Evolutionary conservation across 2,797 vertebrate genomes (phyloP), one percentile per base, ranked within the genome.

Genomic region (Anniella stebbinsi): DNA sequence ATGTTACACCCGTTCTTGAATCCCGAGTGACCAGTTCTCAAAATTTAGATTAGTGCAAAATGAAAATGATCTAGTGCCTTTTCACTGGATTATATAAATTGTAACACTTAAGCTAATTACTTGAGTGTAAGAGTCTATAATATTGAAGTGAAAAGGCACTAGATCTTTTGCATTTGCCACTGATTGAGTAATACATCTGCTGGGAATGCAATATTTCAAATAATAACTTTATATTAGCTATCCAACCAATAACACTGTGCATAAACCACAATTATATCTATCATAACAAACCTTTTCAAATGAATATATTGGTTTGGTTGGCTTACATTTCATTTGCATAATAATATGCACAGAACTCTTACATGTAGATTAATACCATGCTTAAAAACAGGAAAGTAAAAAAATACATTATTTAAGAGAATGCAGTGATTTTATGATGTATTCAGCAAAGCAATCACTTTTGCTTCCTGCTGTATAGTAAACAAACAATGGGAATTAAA

Each of bases 401-500:
- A 17, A 11, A 51, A 63, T 81, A 72, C 33, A 45, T 48, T 73
- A 30, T 73, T 90, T 63, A 73, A 25, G 33, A 85, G 8, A 45
- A 45, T 45, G 51, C 8, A 63, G 38, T 36, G 38, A 80, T 4
- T 41, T 63, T n/a, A 80, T 69, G 33, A 72, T 69, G 12, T 33
- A 25, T 7, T 80, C 69, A 83, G n/a, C 48, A 76, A 36, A 48
- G 67, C 25, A 67, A 82, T 73, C 69, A 38, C 25, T 33, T n/a
- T n/a, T 51, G 5, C 69, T 23, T 67, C 41, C 69, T 36, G 17
- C 36, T 41, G 7, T 36, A 45, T 10, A 36, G 28, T 69, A 86
- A 86, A 51, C 45, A 86, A 60, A n/a, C 38, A 87, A 80, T 66
- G 57, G 54, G 41, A 73, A 73, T 28, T 80, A 60, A 86, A 84